Conservation (phyloP, 2,888 invertebrate genomes). For the Gnatocerus cornutus region DNA sequence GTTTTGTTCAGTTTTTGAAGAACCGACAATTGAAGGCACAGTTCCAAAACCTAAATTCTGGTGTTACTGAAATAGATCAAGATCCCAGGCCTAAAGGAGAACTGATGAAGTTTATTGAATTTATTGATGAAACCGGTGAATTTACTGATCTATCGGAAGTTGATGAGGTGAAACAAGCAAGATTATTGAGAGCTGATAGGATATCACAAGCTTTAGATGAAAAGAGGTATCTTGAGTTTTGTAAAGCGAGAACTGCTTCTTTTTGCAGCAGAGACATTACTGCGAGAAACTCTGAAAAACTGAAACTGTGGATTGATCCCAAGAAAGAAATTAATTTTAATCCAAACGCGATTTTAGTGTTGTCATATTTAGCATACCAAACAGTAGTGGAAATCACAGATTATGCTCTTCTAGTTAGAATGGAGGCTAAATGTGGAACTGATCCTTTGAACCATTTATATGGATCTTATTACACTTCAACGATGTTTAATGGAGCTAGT, state of each 20-base stretch:
- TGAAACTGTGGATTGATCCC: constrained; percentile 79
- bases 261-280: constrained; percentile 72
- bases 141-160: constrained; percentile 73
- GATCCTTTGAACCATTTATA: constrained; percentile 82
- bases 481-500: constrained; percentile 74
- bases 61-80: constrained; percentile 70
- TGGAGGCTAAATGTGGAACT: constrained; percentile 81
- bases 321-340: constrained; percentile 77
- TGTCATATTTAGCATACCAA: constrained; percentile 91
- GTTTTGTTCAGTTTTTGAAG: constrained; percentile 83
- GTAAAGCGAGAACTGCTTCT: constrained; percentile 84
- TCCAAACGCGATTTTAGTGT: constrained; percentile 80
- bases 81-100: constrained; percentile 71
- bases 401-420: constrained; percentile 85
- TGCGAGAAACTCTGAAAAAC: constrained; percentile 68
- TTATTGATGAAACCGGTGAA: constrained; percentile 75
- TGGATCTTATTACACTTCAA: constrained; percentile 78
- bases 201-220: constrained; percentile 75
- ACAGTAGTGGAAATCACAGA: constrained; percentile 93
- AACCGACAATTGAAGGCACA: constrained; percentile 73
- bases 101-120: constrained; percentile 73
- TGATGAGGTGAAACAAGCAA: constrained; percentile 75
- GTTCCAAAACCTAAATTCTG: constrained; percentile 64
- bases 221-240: constrained; percentile 83
- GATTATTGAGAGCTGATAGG: constrained; percentile 77